Evolutionary conservation across 2,797 vertebrate genomes (phyloP).

Genomic region (Danio tinwini): DNA sequence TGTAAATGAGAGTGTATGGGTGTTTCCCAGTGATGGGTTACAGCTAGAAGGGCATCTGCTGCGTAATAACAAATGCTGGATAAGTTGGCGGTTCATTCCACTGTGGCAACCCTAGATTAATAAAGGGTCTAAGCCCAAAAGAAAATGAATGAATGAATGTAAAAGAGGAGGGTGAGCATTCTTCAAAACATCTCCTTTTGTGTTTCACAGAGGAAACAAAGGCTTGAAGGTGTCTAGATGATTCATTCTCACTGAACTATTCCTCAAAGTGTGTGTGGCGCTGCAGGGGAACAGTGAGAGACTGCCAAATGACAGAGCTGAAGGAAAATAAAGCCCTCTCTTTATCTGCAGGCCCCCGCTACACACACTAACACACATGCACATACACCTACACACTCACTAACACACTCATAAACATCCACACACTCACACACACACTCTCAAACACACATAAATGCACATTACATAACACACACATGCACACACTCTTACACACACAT

Average conservation of each 20-base stretch:
- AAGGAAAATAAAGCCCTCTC: constrained; percentile 36
- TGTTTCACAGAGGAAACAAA: background rate
- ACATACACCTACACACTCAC: too few species aligned
- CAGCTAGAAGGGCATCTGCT: too few species aligned
- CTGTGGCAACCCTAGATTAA: too few species aligned
- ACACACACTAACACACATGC: constrained; percentile 32
- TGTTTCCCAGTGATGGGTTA: too few species aligned
- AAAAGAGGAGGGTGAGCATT: background rate
- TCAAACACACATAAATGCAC: too few species aligned
- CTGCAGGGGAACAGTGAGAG: constrained; percentile 11
- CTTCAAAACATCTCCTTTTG: background rate
- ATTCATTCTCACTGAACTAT: background rate
- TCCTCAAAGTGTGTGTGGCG: background rate
- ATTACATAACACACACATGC: too few species aligned
- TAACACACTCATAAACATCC: too few species aligned
- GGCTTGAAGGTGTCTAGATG: background rate
- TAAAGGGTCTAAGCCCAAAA: background rate
- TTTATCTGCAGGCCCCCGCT: constrained; percentile 4
- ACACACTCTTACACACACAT: too few species aligned
- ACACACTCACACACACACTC: too few species aligned
- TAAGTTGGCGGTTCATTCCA: too few species aligned
- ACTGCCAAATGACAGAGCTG: constrained; percentile 39
- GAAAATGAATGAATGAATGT: background rate
- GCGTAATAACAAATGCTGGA: too few species aligned
- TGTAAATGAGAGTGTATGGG: too few species aligned